Conservation (phyloP, 2,113 vertebrate genomes). For the Regulus satrapa region DNA sequence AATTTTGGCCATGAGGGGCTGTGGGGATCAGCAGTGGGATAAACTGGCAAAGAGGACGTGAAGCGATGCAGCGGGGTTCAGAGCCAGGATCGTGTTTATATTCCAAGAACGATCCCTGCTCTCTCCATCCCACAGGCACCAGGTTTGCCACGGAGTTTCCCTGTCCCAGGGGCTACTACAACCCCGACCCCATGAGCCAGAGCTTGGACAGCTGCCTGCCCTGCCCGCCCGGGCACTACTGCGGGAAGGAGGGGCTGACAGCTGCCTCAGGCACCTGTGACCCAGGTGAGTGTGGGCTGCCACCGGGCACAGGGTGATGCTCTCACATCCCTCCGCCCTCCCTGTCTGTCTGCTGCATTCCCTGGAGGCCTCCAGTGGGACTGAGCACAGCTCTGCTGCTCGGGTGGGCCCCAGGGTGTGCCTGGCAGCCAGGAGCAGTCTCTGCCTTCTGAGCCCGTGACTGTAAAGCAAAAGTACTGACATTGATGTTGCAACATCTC, state of each 20-base stretch:
- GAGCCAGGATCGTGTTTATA: rapidly evolving
- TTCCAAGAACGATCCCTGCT: background rate
- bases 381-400: background rate
- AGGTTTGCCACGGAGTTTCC: slow-evolving; percentile 84
- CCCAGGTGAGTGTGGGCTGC: slow-evolving; percentile 74
- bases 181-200: slow-evolving; percentile 87
- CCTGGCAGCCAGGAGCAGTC: background rate
- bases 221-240: slow-evolving; percentile 89
- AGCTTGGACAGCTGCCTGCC: slow-evolving; percentile 93
- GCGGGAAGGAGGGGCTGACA: slow-evolving; percentile 85
- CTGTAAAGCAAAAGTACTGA: background rate
- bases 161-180: slow-evolving; percentile 93
- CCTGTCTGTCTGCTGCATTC: too few species aligned
- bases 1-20: background rate
- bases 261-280: slow-evolving; percentile 84
- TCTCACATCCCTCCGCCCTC: too few species aligned
- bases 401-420: too few species aligned
- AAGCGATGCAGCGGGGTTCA: background rate
- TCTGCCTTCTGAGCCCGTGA: background rate
- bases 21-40: background rate
- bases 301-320: background rate
- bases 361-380: too few species aligned
- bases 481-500: background rate
- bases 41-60: background rate
- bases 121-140: slow-evolving; percentile 76